Base-by-base conservation (phyloP, 2,888 invertebrate species). In the Galerucella pusilla region DNA sequence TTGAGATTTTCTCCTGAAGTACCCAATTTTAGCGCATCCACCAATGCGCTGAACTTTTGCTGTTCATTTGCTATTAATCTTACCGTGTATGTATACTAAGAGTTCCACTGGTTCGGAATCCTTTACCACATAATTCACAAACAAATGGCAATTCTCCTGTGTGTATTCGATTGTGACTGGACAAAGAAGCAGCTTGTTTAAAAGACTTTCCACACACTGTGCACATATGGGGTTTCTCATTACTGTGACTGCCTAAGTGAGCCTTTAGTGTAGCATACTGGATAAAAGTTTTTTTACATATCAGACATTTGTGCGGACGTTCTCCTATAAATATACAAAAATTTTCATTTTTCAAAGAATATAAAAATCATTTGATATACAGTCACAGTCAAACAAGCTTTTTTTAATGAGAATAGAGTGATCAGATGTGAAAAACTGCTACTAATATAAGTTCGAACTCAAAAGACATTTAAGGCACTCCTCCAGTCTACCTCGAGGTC, bases 171-270 rank as follows among this genome's bases (percentile, higher is more conserved):
- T 76, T 81, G 71, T 85, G 85, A 67, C 82, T 82, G 0, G 79
- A 81, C 54, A 85, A 75, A 35, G 80, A 84, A 35, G 79, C 80
- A 0, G 84, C 80, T 67, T 84, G 84, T 20, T 79, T 81, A 68
- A 85, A 85, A 4, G 84, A 79, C 76, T 84, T 85, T 1, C 84
- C 84, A 61, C 85, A 85, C 7, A 89, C 87, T 16, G 87, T 86
- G 80, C 91, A 91, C 35, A 80, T 76, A 76, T 85, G 82, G 4
- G 83, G 80, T 28, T 82, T 83, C 52, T 84, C 81, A 0, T 84
- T 85, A 5, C 78, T 81, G 75, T 86, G 86, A 42, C 83, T 82
- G 65, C 84, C 83, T 2, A 84, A 70, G 69, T 86, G 86, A 6
- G 81, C 81, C 79, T 78, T 49, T 35, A 84, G 45, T 2, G 83